Base-by-base conservation (phyloP, 2,113 vertebrate species). In the Silurus glanis region DNA sequence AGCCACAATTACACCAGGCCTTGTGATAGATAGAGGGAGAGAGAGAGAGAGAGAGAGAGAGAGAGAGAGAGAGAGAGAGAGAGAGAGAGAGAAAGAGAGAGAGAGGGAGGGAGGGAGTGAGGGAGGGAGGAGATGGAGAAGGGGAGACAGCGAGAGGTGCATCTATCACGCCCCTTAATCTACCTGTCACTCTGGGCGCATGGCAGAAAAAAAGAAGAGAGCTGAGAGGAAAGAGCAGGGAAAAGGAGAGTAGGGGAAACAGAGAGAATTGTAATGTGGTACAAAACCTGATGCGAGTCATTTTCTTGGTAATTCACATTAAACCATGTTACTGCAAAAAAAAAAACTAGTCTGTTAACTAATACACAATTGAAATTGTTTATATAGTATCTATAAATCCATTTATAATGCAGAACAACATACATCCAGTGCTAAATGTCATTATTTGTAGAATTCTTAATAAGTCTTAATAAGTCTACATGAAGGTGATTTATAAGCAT, bases 1-100 rank as follows among this genome's bases (percentile, higher is more conserved):
- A 94, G 92, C 92, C 92, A 91, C 94, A 95, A 95, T 95, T 95
- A 95, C 94, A 94, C 93, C 91, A 91, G 92, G 93, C 91, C 91
- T 94, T 91, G 93, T 95, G 95, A 95, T 95, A 92, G 94, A 95
- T 95, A 93, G 92, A 93, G 91, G 87, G 90, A 92, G 89, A 85
- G 89, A 66, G 85, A 59, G 83, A 87, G 90, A 91, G 94, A 95
- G 59, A 55, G 72, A 37, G 59, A 5, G 71, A 72, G 79, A 16
- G 56, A 74, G 85, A 1, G 79, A 53, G 67, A 47, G 71, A 80
- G 78, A 28, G 88, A 59, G 82, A 92, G 90, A 91, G 94, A 95
- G 72, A 53, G 72, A 37, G 59, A 5, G 71, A 72, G 94, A 95
- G 72, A 53, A 58, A 37, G 59, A 5, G 71, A 72, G 71, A 80